phyloP scores from a whole-genome alignment of 92 coral and sea anemone species.

The Galaxea fascicularis region DNA sequence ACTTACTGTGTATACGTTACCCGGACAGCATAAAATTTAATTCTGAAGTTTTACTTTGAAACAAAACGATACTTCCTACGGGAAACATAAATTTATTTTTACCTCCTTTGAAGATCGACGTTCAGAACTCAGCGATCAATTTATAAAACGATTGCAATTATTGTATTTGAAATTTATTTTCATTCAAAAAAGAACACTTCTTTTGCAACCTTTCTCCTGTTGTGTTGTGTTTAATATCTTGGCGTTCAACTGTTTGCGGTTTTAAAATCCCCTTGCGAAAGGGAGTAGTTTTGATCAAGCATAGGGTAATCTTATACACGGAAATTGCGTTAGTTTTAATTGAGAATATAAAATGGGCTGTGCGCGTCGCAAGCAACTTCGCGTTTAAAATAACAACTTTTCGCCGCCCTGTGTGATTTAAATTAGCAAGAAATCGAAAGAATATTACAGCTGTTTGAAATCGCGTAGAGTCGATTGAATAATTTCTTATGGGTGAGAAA shows the following conservation, averaged over 20 bases:
- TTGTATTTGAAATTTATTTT: neutral
- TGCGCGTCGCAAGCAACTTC: neutral
- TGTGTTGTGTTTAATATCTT: neutral
- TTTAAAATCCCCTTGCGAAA: neutral
- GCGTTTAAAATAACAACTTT: neutral
- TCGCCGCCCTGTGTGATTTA: constrained; percentile 28
- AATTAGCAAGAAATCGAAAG: constrained; percentile 32
- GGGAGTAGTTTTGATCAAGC: neutral
- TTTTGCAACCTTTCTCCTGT: neutral
- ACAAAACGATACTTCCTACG: too few species aligned
- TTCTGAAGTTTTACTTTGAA: too few species aligned
- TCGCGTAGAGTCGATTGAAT: constrained; percentile 10
- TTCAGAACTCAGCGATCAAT: neutral
- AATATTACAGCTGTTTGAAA: constrained; percentile 40
- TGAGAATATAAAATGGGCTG: neutral
- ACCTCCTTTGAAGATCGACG: too few species aligned
- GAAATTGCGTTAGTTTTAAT: too few species aligned
- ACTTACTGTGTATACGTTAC: too few species aligned
- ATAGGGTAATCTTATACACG: too few species aligned
- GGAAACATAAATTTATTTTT: too few species aligned
- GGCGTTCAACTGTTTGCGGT: neutral
- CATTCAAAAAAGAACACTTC: neutral
- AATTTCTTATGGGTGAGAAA: neutral
- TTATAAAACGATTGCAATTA: neutral
- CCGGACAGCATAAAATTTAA: too few species aligned